Percentiles rank a stretch among this genome's conserved stretches.
Evolutionary conservation across 2,888 invertebrate genomes (phyloP).

Genomic region (Eristalinus aeneus): DNA sequence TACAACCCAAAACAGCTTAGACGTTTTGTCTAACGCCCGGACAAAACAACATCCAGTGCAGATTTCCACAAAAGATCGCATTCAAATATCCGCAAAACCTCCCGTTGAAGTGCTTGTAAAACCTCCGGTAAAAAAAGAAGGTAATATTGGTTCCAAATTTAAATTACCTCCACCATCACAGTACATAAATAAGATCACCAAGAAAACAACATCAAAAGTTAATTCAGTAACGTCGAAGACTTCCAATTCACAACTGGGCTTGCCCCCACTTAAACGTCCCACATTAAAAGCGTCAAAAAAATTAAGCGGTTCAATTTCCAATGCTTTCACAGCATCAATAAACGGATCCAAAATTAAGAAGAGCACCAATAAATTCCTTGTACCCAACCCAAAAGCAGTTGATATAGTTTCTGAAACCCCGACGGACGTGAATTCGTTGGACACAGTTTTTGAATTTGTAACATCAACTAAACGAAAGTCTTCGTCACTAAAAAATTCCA

Average conservation of each 20-base stretch:
- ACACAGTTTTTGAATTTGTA: constrained; percentile 68
- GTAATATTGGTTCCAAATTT: not conserved
- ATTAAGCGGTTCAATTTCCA: constrained; percentile 3
- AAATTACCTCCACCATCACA: constrained; percentile 6
- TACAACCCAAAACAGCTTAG: not conserved
- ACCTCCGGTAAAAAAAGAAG: not conserved
- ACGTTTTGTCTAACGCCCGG: not conserved
- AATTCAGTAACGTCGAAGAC: not conserved
- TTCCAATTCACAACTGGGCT: not conserved
- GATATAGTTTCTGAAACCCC: constrained; percentile 61
- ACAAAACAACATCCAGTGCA: not conserved
- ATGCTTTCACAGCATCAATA: not conserved
- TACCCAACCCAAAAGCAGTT: constrained; percentile 40
- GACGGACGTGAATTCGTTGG: constrained; percentile 6
- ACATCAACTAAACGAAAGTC: constrained; percentile 73
- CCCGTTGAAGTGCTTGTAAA: not conserved
- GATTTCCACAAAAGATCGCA: too few species aligned
- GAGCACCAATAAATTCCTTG: not conserved
- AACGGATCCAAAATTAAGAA: not conserved
- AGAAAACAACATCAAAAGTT: not conserved
- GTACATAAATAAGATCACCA: not conserved
- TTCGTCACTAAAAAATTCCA: constrained; percentile 14
- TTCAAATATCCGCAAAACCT: not conserved
- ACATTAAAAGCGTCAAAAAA: constrained; percentile 70
- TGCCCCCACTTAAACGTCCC: constrained; percentile 44